Base-by-base conservation (phyloP, 1,140 invertebrate species). In the Pogonomyrmex californicus region DNA sequence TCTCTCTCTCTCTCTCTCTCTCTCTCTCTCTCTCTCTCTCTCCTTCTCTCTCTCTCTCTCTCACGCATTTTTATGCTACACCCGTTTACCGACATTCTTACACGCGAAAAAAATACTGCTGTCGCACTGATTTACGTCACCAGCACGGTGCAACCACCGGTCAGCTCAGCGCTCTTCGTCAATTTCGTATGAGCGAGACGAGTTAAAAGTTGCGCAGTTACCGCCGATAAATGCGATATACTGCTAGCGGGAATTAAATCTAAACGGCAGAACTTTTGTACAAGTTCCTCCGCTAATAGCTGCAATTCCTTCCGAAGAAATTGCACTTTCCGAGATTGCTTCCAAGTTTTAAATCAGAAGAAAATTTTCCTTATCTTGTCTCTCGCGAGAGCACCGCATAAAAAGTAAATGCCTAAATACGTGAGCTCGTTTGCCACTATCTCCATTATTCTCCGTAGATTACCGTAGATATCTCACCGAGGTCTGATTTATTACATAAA, bases 161-260 rank as follows among this genome's bases (percentile, higher is more conserved):
- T 5, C 56, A 58, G 70, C 9, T 30, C 30, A 38, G 77, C 36
- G 36, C 68, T 75, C 79, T 60, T 60, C 79, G 68, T 83, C 79
- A 83, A 83, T 83, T 83, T 83, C 41, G 79, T 75, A 83, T 75
- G 68, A 83, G 54, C 41, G 63, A 44, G 60, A 66, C 76, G 38
- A 62, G 79, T 73, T 75, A 75, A 83, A 83, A 83, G 79, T 83
- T 83, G 79, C 79, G 56, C 54, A 73, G 79, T 83, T 83, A 83
- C 68, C 79, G 54, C 54, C 79, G 79, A 83, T 83, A 83, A 83
- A 83, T 73, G 54, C 68, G 79, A 83, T 75, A 83, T 73, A 83
- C 68, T 73, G 79, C 41, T 44, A 60, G 36, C 68, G 54, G 17
- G 68, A 83, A 83, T 83, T 83, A 83, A 83, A 83, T 83, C 79